Percentiles rank a stretch among this genome's conserved stretches.
Evolutionary conservation across 2,797 vertebrate species (phyloP).

Genomic region (Diceros bicornis): DNA sequence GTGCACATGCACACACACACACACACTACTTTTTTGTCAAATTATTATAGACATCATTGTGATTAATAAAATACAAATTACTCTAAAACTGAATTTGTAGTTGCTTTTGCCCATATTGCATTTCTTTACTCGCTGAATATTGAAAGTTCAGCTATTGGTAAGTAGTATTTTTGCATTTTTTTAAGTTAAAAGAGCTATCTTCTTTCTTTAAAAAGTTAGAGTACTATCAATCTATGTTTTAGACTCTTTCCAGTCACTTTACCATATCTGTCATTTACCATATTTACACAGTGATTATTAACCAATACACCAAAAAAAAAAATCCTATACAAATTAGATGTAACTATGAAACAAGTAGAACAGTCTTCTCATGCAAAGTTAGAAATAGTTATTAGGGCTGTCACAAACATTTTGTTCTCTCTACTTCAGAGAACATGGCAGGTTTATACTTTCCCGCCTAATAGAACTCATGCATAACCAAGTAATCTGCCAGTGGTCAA

Average conservation of each 20-base stretch:
- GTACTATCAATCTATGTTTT: neutral
- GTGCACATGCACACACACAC: neutral
- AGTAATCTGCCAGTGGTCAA: neutral
- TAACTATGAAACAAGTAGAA: neutral
- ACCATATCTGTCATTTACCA: too few relatives aligned
- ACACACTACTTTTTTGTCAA: neutral
- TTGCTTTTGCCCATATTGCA: neutral
- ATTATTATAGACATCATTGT: neutral
- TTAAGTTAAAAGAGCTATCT: neutral
- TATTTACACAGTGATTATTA: neutral
- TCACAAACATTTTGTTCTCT: neutral
- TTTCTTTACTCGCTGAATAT: neutral
- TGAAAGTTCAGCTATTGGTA: conserved; percentile 24
- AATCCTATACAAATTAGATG: neutral
- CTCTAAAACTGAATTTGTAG: neutral
- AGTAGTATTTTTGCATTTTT: neutral
- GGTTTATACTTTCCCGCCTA: neutral
- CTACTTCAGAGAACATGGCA: neutral
- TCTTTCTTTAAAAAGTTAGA: neutral
- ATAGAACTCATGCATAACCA: neutral
- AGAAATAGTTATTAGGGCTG: neutral
- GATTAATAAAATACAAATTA: neutral
- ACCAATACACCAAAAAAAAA: neutral
- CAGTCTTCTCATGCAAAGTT: neutral
- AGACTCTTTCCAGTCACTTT: too few relatives aligned